phyloP scores from a whole-genome alignment of 2,113 vertebrate species.

The Sardina pilchardus region DNA sequence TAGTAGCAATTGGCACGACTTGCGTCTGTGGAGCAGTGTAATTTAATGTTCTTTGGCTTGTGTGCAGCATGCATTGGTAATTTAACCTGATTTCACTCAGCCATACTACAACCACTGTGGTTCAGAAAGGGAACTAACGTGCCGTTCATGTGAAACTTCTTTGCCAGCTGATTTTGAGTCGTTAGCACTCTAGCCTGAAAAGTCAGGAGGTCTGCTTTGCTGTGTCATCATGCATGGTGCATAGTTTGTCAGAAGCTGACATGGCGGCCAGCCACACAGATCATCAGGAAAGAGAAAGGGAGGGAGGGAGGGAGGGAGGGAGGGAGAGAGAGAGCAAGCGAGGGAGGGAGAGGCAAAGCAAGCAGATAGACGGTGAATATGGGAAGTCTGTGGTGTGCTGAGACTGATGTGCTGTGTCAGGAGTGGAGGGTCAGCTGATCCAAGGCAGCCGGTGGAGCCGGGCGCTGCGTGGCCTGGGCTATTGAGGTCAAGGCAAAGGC shows the following conservation, averaged over 20 bases:
- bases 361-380: not conserved
- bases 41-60: not conserved
- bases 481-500: not conserved
- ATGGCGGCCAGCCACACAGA: not conserved
- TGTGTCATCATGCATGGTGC: not conserved
- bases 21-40: not conserved
- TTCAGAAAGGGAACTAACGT: not conserved
- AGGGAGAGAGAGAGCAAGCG: not conserved
- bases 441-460: not conserved
- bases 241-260: not conserved
- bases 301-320: not conserved
- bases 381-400: slow-evolving; percentile 2
- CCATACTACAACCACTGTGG: not conserved
- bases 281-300: not conserved
- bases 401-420: not conserved
- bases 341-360: not conserved
- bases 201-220: not conserved
- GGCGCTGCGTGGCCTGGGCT: not conserved
- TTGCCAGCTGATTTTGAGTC: not conserved
- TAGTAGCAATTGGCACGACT: not conserved
- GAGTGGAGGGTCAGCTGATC: not conserved
- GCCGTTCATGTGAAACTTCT: not conserved
- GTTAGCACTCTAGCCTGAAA: not conserved
- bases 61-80: not conserved
- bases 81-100: too few relatives aligned